Evolutionary conservation across 1,140 invertebrate genomes (phyloP), one percentile per base, ranked within the genome.

Genomic region (Drosophila hydei): DNA sequence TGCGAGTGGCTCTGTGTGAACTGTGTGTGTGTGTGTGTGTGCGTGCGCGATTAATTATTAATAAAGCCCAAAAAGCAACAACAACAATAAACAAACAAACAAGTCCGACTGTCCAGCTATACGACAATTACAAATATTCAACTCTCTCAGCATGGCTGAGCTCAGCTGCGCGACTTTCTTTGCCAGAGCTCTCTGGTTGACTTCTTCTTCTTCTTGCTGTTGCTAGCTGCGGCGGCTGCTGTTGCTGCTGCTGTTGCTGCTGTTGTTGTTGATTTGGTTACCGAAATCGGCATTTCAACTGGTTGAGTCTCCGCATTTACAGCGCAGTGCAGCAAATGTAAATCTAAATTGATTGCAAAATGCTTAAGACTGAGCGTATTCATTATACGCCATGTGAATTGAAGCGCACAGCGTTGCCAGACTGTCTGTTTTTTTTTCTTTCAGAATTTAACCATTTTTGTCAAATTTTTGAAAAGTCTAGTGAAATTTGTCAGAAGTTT

Each of bases 331-430:
- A 59, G 59, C 70, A 89, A 79, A 89, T 79, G 85, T 83, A 85
- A 90, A 89, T 80, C 70, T 61, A 79, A 89, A 77, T 84, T 83
- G 85, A 88, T 88, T 88, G 79, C 84, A 80, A 88, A 89, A 87
- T 89, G 85, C 59, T 79, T 70, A 70, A 70, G 36, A 48, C 50
- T 58, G 67, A 74, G 69, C 69, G 62, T 67, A 67, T 74, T 70
- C 65, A 88, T 64, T 72, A 67, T 51, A 64, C 62, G 62, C 60
- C 55, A 77, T 68, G 72, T 45, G 55, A 45, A 70, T 50, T 30
- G 19, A 23, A 40, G 21, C 21, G n/a, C 3, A 33, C 25, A 45
- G 55, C 47, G 69, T 65, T 80, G 73, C 80, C 80, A 69, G 63
- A 85, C 19, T 5, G 55, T 18, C 11, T 36, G n/a, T 38, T n/a